Conservation (phyloP, 2,113 vertebrate genomes). For the Aldabrachelys gigantea region DNA sequence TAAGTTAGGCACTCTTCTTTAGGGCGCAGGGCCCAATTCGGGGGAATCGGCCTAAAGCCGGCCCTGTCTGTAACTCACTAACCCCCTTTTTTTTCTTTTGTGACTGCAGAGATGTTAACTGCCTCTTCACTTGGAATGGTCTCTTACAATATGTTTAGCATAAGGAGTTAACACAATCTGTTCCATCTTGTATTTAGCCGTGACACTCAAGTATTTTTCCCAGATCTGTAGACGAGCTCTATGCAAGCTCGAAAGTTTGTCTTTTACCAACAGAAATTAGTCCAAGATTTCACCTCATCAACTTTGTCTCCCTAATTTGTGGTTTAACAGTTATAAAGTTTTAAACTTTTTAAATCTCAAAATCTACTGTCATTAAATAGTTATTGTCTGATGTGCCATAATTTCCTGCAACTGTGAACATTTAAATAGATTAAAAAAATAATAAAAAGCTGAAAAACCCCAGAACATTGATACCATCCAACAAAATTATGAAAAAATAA, state of each 20-base stretch:
- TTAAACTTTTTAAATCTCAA: background rate
- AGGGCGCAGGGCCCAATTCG: too few species aligned
- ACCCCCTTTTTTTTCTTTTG: too few species aligned
- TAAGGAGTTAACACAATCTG: background rate
- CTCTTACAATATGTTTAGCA: background rate
- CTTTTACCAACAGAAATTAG: background rate
- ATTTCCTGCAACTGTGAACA: background rate
- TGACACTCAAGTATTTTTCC: background rate
- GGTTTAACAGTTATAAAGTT: background rate
- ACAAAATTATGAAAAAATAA: background rate
- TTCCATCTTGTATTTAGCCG: background rate
- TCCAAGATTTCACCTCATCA: background rate
- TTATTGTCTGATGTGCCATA: background rate
- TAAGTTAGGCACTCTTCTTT: too few species aligned
- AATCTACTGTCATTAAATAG: background rate
- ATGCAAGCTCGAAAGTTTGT: background rate
- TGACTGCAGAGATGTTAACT: background rate
- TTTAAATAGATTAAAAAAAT: background rate
- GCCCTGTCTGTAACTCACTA: background rate
- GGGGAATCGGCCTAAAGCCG: too few species aligned
- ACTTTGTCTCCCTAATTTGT: background rate
- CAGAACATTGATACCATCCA: background rate
- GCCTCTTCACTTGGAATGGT: background rate
- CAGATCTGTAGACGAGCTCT: background rate
- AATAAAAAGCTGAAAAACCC: background rate